A percentile compares a stretch with the other conserved stretches of the same genome.
These are phyloP conservation scores for Drosophila mayaguana DNA, from an alignment of 2,888 invertebrate genomes.

Conservation along the genomic window DNA sequence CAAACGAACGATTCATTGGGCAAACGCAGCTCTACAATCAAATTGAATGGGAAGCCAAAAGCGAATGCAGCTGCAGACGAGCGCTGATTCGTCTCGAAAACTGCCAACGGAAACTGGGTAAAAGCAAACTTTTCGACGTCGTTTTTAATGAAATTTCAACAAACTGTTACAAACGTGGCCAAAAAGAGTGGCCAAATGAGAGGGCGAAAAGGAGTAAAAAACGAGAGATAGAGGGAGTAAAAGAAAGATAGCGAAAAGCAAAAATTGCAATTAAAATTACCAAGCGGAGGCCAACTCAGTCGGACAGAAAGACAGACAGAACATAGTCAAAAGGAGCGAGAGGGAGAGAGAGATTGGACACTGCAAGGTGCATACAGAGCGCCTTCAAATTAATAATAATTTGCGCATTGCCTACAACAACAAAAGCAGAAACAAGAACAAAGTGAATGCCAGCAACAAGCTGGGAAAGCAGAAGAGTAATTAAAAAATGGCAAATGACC, in stretches of 20 bases:
- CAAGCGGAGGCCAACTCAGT: constrained; percentile 53
- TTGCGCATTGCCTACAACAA: constrained; percentile 56
- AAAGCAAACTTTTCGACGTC: constrained; percentile 72
- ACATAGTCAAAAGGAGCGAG: background rate
- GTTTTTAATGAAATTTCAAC: constrained; percentile 79
- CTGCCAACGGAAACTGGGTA: constrained; percentile 38
- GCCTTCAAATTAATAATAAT: constrained; percentile 75
- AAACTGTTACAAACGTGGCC: constrained; percentile 70
- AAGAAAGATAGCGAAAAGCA: constrained; percentile 28
- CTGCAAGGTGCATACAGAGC: constrained; percentile 41
- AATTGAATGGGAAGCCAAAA: constrained; percentile 48
- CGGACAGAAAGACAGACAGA: constrained; percentile 4
- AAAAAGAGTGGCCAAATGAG: constrained; percentile 24
- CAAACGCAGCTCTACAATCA: constrained; percentile 41
- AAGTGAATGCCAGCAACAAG: constrained; percentile 27
- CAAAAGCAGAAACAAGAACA: constrained; percentile 33
- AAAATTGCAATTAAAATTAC: constrained; percentile 79
- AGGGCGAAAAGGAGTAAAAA: background rate
- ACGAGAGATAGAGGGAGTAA: background rate
- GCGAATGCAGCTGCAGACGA: constrained; percentile 35
- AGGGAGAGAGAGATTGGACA: background rate
- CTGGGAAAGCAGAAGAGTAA: constrained; percentile 41
- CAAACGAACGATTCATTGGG: constrained; percentile 52
- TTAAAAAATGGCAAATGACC: constrained; percentile 56
- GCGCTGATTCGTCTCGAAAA: constrained; percentile 33